Percentiles rank a stretch among this genome's conserved stretches.
phyloP scores from a whole-genome alignment of 2,113 vertebrate species.

The Eubucco bourcierii region DNA sequence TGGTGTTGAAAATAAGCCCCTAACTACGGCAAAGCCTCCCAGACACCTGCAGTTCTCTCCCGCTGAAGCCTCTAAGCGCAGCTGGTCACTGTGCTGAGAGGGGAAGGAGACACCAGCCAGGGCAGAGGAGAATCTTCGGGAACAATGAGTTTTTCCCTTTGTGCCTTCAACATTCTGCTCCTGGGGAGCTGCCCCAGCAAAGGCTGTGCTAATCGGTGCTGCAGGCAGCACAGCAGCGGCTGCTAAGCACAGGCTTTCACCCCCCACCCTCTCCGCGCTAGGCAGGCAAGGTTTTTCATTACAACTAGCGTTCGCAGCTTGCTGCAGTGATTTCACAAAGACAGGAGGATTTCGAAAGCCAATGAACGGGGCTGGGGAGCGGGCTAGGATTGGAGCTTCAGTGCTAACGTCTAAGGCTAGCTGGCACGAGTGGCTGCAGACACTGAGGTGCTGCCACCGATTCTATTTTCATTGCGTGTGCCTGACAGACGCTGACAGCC shows the following conservation, averaged over 20 bases:
- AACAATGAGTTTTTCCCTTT: conserved; percentile 21
- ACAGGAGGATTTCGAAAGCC: conserved; percentile 69
- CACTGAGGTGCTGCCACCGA: background rate
- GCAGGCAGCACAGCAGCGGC: background rate
- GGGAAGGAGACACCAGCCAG: background rate
- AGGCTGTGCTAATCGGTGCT: conserved; percentile 14
- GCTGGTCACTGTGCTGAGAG: background rate
- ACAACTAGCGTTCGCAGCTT: conserved; percentile 59
- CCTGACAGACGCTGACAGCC: conserved; percentile 63
- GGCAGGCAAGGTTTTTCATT: conserved; percentile 54
- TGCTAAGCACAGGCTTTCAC: conserved; percentile 33
- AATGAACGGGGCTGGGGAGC: conserved; percentile 62
- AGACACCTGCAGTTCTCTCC: background rate
- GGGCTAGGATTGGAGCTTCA: background rate
- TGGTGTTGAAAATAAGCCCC: background rate
- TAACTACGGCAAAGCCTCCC: conserved; percentile 8
- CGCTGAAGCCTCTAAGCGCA: background rate
- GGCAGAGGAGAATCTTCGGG: background rate
- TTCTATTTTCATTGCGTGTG: conserved; percentile 51
- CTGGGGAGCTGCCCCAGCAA: background rate
- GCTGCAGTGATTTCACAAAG: conserved; percentile 60
- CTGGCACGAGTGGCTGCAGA: background rate
- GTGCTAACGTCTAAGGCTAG: conserved; percentile 15
- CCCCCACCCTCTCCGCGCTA: conserved; percentile 44
- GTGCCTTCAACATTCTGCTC: conserved; percentile 27